A percentile compares a stretch with the other conserved stretches of the same genome.
Conservation (phyloP, 1,140 invertebrate species). For the Psix sp. region DNA sequence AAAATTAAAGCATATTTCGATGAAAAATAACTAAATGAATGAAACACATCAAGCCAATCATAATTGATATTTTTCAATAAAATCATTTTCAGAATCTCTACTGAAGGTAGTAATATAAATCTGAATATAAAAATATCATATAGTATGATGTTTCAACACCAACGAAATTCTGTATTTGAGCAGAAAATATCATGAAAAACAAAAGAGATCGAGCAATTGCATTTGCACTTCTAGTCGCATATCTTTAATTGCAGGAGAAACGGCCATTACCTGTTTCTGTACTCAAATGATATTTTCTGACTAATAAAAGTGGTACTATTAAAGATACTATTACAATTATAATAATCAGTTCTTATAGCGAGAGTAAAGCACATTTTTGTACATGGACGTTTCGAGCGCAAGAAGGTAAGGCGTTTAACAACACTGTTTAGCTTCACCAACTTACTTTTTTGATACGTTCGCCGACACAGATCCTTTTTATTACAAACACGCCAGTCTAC, state of each 20-base stretch:
- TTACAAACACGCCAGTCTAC: constrained; percentile 34
- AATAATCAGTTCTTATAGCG: constrained; percentile 63
- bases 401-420: constrained; percentile 59
- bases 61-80: no score
- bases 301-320: constrained; percentile 41
- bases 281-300: constrained; percentile 46
- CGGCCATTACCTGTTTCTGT: constrained; percentile 24
- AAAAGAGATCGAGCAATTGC: background rate
- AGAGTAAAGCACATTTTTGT: constrained; percentile 73
- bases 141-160: no score
- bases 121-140: no score
- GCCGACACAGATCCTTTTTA: constrained; percentile 14
- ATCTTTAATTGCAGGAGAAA: constrained; percentile 15
- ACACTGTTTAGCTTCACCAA: constrained; percentile 37
- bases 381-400: constrained; percentile 69
- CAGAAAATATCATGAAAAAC: background rate
- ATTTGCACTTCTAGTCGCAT: constrained; percentile 14
- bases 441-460: constrained; percentile 35
- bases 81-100: no score
- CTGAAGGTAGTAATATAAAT: no score
- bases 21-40: no score
- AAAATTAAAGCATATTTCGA: no score
- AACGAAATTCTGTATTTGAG: no score
- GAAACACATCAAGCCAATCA: no score
- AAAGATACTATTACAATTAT: constrained; percentile 32